Evolutionary conservation across 2,888 invertebrate genomes (phyloP), one percentile per base, ranked within the genome.

Genomic region (Pristionchus arcanus): DNA sequence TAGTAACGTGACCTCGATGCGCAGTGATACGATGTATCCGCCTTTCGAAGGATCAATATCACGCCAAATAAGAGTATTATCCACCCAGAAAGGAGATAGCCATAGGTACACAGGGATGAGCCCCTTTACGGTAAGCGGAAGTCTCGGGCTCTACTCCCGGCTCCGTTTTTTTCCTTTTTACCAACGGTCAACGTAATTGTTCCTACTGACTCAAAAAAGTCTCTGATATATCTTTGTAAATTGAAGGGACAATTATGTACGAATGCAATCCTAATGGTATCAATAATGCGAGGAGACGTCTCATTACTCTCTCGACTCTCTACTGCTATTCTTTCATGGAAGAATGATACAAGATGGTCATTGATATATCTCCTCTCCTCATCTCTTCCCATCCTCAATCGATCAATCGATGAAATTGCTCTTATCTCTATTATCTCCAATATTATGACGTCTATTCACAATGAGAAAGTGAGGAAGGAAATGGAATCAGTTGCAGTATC

Each of bases 381-480:
- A 16, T 83, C 83, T 16, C 83, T 83, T 25, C 83, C 49, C 16
- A 83, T 83, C n/a, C n/a, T 83, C 19, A 53, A 25, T 49, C 83
- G 53, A 83, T 83, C 49, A 9, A 28, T 53, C 25, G 25, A 25
- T 19, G 49, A 49, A 16, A 49, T 28, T 49, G 49, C n/a, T n/a
- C 42, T 83, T 21, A 19, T 83, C 13, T 53, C 53, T 13, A 83
- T 53, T 19, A 25, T 83, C 19, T 83, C 49, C 25, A 49, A 83
- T 16, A 15, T 49, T 7, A 25, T 83, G 21, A 13, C 25, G 1
- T 42, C 16, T 21, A n/a, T 63, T 16, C 42, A 85, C 0, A 42
- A 85, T 63, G 85, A 85, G 34, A 85, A 59, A 34, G 63, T 85
- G 85, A 28, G 85, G 31, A 85, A 19, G n/a, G 85, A 85, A 63